A percentile compares a stretch with the other conserved stretches of the same genome.
Evolutionary conservation across 2,797 vertebrate genomes (phyloP).

Genomic region (Amblyopsis hoosieri): DNA sequence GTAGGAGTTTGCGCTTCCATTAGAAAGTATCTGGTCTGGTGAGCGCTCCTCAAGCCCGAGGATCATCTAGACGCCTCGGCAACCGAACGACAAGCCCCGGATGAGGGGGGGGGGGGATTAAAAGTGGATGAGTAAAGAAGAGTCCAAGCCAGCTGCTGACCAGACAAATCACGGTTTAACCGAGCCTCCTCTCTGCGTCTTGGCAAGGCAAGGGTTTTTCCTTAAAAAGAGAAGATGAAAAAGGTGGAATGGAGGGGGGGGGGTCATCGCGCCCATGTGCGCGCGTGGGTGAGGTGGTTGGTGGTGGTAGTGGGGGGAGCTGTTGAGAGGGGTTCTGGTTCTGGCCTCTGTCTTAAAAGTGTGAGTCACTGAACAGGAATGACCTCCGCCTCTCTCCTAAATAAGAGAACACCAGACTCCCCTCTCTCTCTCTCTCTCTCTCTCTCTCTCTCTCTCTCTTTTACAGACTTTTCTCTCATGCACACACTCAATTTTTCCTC

Average conservation of each 20-base stretch:
- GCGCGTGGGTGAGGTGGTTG: neutral
- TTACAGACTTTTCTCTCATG: constrained; percentile 16
- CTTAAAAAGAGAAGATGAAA: constrained; percentile 71
- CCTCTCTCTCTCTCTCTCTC: neutral
- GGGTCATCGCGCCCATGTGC: constrained; percentile 6
- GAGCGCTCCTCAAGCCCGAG: no score
- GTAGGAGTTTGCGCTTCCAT: no score
- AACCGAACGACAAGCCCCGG: neutral
- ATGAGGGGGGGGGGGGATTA: constrained; percentile 1
- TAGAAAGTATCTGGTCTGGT: no score
- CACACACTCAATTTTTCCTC: constrained; percentile 9
- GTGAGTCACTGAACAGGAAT: constrained; percentile 76
- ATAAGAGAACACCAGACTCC: constrained; percentile 51
- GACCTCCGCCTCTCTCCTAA: constrained; percentile 49
- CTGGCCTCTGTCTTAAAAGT: constrained; percentile 65
- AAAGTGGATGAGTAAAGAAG: constrained; percentile 1
- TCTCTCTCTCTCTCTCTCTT: constrained; percentile 11
- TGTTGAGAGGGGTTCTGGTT: constrained; percentile 20
- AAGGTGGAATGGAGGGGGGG: constrained; percentile 29
- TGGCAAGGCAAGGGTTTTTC: constrained; percentile 56
- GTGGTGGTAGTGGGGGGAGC: neutral
- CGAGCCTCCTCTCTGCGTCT: constrained; percentile 39
- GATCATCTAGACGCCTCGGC: constrained; percentile 11
- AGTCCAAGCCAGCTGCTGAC: constrained; percentile 50
- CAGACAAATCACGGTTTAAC: constrained; percentile 52